Conservation (phyloP, 92 coral and sea anemone genomes). For the Pocillopora grandis region DNA sequence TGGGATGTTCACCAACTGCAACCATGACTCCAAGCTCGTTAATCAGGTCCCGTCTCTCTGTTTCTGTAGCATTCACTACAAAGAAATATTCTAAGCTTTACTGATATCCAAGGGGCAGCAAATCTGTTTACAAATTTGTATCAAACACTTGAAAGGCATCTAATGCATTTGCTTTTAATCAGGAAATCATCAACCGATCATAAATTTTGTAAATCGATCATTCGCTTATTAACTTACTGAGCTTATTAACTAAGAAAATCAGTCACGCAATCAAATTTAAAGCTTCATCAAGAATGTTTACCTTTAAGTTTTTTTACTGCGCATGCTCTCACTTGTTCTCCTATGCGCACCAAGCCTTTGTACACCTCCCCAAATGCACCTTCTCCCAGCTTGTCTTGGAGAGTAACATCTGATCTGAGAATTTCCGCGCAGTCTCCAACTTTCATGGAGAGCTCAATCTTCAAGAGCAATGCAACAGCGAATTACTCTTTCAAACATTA, state of each 20-base stretch:
- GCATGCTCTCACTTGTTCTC: background rate
- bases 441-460: background rate
- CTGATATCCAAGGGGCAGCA: background rate
- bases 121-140: background rate
- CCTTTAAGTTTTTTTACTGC: constrained; percentile 29
- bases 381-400: constrained; percentile 14
- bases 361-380: constrained; percentile 26
- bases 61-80: constrained; percentile 41
- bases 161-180: background rate
- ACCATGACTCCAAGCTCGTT: constrained; percentile 13
- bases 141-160: background rate
- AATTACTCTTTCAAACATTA: too few relatives aligned
- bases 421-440: constrained; percentile 3
- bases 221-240: too few relatives aligned
- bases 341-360: background rate
- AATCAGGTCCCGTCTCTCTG: constrained; percentile 4
- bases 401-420: constrained; percentile 10
- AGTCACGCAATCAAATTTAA: background rate
- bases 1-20: constrained; percentile 30
- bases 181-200: too few relatives aligned
- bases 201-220: too few relatives aligned
- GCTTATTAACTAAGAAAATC: too few relatives aligned
- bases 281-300: background rate
- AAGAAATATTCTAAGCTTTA: constrained; percentile 9
- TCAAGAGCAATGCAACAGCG: too few relatives aligned